Conservation (phyloP, 2,888 invertebrate species). For the Melinaea marsaeus region DNA sequence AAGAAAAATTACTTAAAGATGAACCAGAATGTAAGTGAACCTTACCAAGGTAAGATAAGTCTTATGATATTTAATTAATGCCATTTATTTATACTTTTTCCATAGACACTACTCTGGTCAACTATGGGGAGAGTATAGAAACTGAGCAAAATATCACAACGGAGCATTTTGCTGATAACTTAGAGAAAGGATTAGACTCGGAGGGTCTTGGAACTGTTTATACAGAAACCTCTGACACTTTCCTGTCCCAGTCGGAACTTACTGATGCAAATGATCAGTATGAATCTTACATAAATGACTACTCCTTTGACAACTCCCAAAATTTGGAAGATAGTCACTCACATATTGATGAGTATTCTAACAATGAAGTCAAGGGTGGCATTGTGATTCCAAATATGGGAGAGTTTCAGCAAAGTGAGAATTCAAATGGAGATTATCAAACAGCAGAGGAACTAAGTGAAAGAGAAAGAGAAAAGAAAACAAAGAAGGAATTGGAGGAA, state of each 20-base stretch:
- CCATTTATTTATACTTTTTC: not conserved
- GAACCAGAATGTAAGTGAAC: slow-evolving; percentile 65
- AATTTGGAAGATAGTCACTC: slow-evolving; percentile 42
- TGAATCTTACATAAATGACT: slow-evolving; percentile 65
- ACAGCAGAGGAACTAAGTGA: slow-evolving; percentile 70
- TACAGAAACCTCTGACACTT: slow-evolving; percentile 56
- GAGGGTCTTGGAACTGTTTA: slow-evolving; percentile 71
- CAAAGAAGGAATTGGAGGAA: slow-evolving; percentile 91
- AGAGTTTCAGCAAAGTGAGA: slow-evolving; percentile 58
- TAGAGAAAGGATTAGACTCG: slow-evolving; percentile 56
- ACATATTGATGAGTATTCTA: slow-evolving; percentile 44
- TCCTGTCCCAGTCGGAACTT: slow-evolving; percentile 55
- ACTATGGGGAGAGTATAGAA: slow-evolving; percentile 60
- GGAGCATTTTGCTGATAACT: slow-evolving; percentile 52
- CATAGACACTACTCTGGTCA: slow-evolving; percentile 66
- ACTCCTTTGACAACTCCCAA: slow-evolving; percentile 55
- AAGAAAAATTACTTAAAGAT: slow-evolving; percentile 71
- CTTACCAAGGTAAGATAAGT: not conserved
- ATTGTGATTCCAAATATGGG: slow-evolving; percentile 46
- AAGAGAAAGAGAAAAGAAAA: slow-evolving; percentile 83
- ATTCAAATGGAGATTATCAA: slow-evolving; percentile 51
- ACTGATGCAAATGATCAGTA: slow-evolving; percentile 57
- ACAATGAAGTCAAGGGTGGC: slow-evolving; percentile 41
- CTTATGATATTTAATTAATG: not conserved
- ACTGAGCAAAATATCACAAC: slow-evolving; percentile 56